Conservation (phyloP, 2,797 vertebrate species). For the Adelosebastes latens region DNA sequence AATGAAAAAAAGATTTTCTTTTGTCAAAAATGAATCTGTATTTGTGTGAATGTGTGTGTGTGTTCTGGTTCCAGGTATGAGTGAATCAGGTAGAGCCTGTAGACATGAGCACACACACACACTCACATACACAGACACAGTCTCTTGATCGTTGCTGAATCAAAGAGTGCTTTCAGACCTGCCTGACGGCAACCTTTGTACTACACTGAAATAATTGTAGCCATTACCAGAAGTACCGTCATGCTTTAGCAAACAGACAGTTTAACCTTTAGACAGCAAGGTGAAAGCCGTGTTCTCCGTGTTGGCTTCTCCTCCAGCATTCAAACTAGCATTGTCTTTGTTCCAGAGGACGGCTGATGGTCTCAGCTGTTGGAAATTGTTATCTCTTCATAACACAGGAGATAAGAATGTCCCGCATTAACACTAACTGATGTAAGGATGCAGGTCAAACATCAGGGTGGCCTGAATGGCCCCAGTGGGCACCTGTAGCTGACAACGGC, state of each 20-base stretch:
- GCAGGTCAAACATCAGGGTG: not conserved
- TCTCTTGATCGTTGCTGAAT: slow-evolving; percentile 11
- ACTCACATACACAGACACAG: not conserved
- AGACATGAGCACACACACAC: not conserved
- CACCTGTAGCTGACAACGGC: not conserved
- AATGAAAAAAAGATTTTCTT: not conserved
- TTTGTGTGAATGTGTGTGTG: not conserved
- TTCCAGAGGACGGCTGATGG: not conserved
- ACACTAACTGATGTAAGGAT: not conserved
- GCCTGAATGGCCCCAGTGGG: not conserved
- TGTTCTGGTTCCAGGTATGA: not conserved
- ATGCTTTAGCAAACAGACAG: slow-evolving; percentile 55
- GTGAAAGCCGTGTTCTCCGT: slow-evolving; percentile 3
- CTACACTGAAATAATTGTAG: slow-evolving; percentile 50
- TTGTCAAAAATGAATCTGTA: not conserved
- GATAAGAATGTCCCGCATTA: not conserved
- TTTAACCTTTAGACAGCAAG: slow-evolving; percentile 63
- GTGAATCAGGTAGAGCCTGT: not conserved
- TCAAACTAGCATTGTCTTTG: not conserved
- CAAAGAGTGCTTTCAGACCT: slow-evolving; percentile 6
- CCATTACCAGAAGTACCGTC: slow-evolving; percentile 44
- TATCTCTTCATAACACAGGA: not conserved
- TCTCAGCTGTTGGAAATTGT: not conserved
- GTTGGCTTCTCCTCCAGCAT: not conserved
- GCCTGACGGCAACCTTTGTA: slow-evolving; percentile 41